Percentiles rank a stretch among this genome's conserved stretches.
These are phyloP conservation scores for Scatophagus argus DNA, from an alignment of 2,113 vertebrate genomes.

Conservation along the genomic window DNA sequence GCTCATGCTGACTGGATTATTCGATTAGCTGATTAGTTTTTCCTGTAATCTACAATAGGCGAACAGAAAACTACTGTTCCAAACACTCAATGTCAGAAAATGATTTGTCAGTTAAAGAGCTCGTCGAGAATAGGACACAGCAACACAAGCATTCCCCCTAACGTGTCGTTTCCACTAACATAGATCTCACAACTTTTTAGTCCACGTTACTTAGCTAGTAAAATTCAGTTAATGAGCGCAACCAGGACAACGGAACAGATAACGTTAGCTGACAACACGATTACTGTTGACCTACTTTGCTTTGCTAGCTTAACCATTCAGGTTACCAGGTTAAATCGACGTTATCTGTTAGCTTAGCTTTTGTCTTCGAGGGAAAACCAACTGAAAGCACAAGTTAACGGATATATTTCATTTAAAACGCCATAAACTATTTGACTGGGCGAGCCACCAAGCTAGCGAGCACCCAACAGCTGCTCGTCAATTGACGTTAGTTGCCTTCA, in stretches of 20 bases:
- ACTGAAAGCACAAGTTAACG: neutral
- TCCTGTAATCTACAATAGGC: neutral
- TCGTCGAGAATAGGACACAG: neutral
- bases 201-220: neutral
- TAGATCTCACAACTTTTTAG: neutral
- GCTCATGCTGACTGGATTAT: neutral
- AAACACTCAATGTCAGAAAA: neutral
- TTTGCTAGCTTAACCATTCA: slow-evolving; percentile 8
- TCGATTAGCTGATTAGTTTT: slow-evolving; percentile 9
- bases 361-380: accelerated
- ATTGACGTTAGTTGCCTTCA: neutral
- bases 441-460: neutral
- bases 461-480: slow-evolving; percentile 13
- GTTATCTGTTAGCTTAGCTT: neutral
- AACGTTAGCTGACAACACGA: slow-evolving; percentile 17
- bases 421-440: neutral
- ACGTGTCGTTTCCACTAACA: neutral
- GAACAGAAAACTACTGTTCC: neutral
- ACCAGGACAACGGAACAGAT: neutral
- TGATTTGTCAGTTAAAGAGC: neutral
- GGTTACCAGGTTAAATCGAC: neutral
- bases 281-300: slow-evolving; percentile 48
- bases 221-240: neutral
- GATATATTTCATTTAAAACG: neutral
- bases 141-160: neutral